Evolutionary conservation across 1,140 invertebrate genomes (phyloP), one percentile per base, ranked within the genome.

Genomic region (Bicyclus anynana): DNA sequence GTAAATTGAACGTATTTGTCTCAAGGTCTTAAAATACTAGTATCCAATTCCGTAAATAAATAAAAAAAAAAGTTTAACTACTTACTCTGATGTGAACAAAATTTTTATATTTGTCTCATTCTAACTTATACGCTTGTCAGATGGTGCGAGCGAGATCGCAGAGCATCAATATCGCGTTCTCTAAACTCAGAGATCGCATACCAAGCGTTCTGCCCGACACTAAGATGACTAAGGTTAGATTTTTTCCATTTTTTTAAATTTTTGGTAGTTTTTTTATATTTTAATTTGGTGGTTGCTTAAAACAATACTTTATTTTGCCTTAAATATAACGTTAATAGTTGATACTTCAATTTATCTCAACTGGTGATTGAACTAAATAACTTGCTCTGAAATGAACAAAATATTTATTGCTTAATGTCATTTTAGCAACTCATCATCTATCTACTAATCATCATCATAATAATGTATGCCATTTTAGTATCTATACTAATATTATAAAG

Each of bases 161-260:
- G 72, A 79, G 74, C 79, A 84, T 87, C 76, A 87, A 99, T 89
- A 96, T 94, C 72, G 97, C 97, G 2, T 99, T 98, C 77, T 93
- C 95, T 2, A 94, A 96, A 77, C 90, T 99, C 2, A 90, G 97
- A 13, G 96, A 97, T 54, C 95, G 96, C 82, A 99, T 99, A 66
- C 97, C 97, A 1, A 98, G 98, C 83, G 97, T 99, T 5, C 97
- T 97, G 1, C 93, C 95, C 2, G 97, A 99, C 86, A 99, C 97
- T 3, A 99, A 99, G 89, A 88, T 98, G 62, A 96, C 95, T 20
- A 97, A 98, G 89, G 92, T 93, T 88, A 85, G 76, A 44, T n/a
- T 42, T 40, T 50, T 33, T 16, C n/a, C 3, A 20, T 44, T 42
- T 33, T 33, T 35, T 46, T 13, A 40, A 40, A 35, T 13, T 3